Conservation (phyloP, 1,140 invertebrate genomes). For the Elymnias hypermnestra region DNA sequence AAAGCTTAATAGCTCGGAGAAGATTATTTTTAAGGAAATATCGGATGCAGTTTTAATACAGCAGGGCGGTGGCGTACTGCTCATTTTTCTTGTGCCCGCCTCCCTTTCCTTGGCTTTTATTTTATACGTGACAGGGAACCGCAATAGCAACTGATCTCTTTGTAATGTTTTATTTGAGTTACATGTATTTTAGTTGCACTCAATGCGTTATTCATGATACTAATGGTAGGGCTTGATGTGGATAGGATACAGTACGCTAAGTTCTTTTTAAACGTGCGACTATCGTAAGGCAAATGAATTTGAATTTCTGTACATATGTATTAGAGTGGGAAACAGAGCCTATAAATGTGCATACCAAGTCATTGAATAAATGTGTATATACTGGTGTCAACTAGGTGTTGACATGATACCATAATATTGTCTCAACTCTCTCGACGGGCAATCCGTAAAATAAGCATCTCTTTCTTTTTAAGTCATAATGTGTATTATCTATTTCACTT, state of each 20-base stretch:
- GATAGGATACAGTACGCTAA: not conserved
- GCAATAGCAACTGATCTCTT: slow-evolving; percentile 34
- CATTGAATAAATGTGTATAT: too few relatives aligned
- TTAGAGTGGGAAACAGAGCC: too few relatives aligned
- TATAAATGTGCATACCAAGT: too few relatives aligned
- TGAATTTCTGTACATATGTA: too few relatives aligned
- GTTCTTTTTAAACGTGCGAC: not conserved
- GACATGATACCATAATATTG: too few relatives aligned
- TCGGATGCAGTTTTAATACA: slow-evolving; percentile 54
- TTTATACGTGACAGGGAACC: slow-evolving; percentile 59
- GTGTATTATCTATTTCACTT: too few relatives aligned
- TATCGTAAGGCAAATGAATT: too few relatives aligned
- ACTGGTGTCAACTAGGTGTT: too few relatives aligned
- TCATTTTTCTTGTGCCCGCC: slow-evolving; percentile 58
- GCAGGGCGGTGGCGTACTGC: slow-evolving; percentile 28
- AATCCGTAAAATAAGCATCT: too few relatives aligned
- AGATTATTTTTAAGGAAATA: slow-evolving; percentile 22
- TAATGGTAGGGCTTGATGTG: not conserved
- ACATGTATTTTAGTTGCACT: slow-evolving; percentile 25
- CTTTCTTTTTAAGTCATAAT: too few relatives aligned
- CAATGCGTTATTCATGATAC: slow-evolving; percentile 20
- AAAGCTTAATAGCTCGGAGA: too few relatives aligned
- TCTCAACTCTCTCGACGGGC: too few relatives aligned
- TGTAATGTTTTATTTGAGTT: slow-evolving; percentile 42
- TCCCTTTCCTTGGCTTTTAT: slow-evolving; percentile 58